Evolutionary conservation across 2,113 vertebrate genomes (phyloP), one percentile per base, ranked within the genome.

Genomic region (Piprites chloris): DNA sequence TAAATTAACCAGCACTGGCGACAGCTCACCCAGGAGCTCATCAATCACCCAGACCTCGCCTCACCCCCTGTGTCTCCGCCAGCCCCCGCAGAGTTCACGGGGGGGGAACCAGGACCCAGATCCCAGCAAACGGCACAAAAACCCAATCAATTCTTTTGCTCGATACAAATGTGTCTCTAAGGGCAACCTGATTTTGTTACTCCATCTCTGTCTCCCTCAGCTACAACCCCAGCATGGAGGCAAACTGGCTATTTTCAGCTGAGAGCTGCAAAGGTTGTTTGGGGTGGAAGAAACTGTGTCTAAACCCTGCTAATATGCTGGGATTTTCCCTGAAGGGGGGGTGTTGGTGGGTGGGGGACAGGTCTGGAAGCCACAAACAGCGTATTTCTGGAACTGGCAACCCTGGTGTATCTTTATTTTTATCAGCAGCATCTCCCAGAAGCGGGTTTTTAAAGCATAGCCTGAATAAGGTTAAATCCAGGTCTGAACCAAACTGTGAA

Each of bases 121-220:
- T 9, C 9, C 1, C 0, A 59, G 66, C 73, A 9, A 44, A 11
- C 0, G 0, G n/a, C 5, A 78, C 74, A 44, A 52, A 87, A 42
- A 2, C 30, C 44, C 59, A 3, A 69, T 27, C 86, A 10, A n/a
- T 76, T 27, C 19, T 42, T 8, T 28, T 16, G 16, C 66, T 89
- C 33, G 0, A 16, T 0, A n/a, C 84, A 41, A 62, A 74, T 0
- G 11, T 2, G 39, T 50, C 84, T 74, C 85, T 91, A 35, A 47
- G 85, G 66, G 66, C 63, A 87, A 65, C 42, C 56, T 15, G 27
- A 9, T 47, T 72, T 30, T 11, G 23, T 30, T 33, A 33, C 47
- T 14, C 52, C 8, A 0, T 41, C 65, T 81, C 61, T 2, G 7
- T 22, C 80, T 37, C 33, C 61, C 71, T 68, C 66, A 39, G 3